Conservation (phyloP, 2,113 vertebrate genomes). For the Rhinolophus ferrumequinum region DNA sequence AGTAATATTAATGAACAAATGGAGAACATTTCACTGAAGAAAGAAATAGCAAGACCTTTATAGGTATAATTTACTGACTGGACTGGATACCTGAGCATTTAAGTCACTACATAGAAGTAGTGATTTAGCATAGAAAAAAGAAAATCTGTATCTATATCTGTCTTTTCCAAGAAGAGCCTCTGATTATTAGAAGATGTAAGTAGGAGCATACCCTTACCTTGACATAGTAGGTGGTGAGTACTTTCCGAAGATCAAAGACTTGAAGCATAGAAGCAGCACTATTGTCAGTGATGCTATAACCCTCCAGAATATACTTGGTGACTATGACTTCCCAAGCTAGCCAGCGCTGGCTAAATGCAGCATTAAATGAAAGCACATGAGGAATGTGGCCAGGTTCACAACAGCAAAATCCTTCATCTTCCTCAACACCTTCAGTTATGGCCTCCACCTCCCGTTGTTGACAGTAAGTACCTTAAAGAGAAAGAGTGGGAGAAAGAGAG, state of each 20-base stretch:
- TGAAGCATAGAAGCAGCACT: conserved; percentile 94
- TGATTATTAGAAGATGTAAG: neutral
- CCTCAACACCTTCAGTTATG: conserved; percentile 93
- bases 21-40: neutral
- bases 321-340: conserved; percentile 94
- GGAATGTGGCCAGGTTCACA: conserved; percentile 93
- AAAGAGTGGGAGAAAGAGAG: neutral
- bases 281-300: conserved; percentile 94
- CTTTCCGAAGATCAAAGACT: conserved; percentile 92
- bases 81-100: conserved; percentile 2
- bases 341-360: conserved; percentile 93
- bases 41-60: neutral
- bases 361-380: conserved; percentile 92
- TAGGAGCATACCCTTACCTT: conserved; percentile 83
- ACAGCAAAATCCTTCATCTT: conserved; percentile 94
- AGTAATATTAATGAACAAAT: neutral
- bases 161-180: neutral
- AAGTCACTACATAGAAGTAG: conserved; percentile 17
- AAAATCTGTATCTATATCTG: neutral
- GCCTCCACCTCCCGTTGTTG: conserved; percentile 94
- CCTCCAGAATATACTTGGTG: conserved; percentile 92
- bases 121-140: neutral
- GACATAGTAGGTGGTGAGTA: conserved; percentile 93
- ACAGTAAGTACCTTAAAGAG: conserved; percentile 90
- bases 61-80: neutral